A percentile compares a stretch with the other conserved stretches of the same genome.
These are phyloP conservation scores for Ichneumoninae sp. DNA, from an alignment of 2,888 invertebrate species.

Conservation along the genomic window DNA sequence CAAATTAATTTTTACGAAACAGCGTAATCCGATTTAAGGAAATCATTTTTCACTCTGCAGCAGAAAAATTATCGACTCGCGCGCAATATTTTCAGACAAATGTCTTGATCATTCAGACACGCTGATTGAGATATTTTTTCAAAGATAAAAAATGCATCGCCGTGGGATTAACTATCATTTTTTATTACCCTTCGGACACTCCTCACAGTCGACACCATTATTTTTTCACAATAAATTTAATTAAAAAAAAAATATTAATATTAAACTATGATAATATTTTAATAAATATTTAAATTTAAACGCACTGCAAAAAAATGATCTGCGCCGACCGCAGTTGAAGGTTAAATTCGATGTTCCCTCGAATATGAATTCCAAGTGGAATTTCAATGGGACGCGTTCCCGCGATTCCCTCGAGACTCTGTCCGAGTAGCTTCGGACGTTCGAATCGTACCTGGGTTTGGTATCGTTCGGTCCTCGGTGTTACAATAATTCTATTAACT, in stretches of 20 bases:
- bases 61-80: background rate
- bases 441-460: background rate
- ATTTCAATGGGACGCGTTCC: slow-evolving; percentile 2
- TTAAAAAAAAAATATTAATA: background rate
- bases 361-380: background rate
- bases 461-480: slow-evolving; percentile 42
- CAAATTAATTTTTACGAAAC: too few species aligned
- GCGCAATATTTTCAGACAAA: background rate
- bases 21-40: too few species aligned
- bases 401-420: slow-evolving; percentile 6
- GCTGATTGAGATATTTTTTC: background rate
- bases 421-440: slow-evolving; percentile 16
- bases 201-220: background rate
- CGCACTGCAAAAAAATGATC: background rate
- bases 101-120: background rate
- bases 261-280: background rate
- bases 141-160: background rate
- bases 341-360: background rate
- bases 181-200: background rate
- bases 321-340: background rate
- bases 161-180: background rate
- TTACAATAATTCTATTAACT: slow-evolving; percentile 59
- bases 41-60: background rate
- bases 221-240: background rate
- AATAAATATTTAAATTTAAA: background rate